Percentiles rank a stretch among this genome's conserved stretches.
phyloP scores from a whole-genome alignment of 2,797 vertebrate species.

The Tokudaia muenninki region DNA sequence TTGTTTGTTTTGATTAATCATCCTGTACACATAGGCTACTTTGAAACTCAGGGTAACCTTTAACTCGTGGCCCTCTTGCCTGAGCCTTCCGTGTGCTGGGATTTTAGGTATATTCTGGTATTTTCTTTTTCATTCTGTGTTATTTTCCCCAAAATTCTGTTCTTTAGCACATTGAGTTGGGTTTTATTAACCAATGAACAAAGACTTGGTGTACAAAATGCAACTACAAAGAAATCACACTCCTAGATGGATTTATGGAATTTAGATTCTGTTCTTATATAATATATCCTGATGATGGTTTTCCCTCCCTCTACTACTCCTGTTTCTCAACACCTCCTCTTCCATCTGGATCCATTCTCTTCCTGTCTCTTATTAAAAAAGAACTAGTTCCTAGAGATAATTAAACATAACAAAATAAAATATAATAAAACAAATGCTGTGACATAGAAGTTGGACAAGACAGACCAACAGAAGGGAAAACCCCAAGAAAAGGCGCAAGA shows the following conservation, averaged over 20 bases:
- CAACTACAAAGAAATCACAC: neutral
- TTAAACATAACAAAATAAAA: neutral
- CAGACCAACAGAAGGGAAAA: neutral
- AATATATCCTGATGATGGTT: no score
- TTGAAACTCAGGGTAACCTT: neutral
- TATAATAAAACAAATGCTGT: neutral
- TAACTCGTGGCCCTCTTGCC: neutral
- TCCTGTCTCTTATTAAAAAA: neutral
- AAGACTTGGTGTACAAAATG: neutral
- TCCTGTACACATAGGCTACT: neutral
- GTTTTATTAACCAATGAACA: conserved; percentile 24
- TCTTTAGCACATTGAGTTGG: neutral
- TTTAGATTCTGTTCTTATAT: neutral
- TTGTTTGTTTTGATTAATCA: neutral
- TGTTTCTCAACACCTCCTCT: neutral
- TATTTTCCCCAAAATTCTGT: neutral
- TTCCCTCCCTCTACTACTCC: neutral
- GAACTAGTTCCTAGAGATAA: neutral
- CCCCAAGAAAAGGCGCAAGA: neutral
- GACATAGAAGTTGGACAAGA: neutral
- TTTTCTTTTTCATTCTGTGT: conserved; percentile 11
- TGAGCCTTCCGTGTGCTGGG: neutral
- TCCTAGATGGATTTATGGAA: neutral
- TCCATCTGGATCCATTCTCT: neutral
- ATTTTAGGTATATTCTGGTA: neutral